Evolutionary conservation across 1,140 invertebrate species (phyloP), one percentile per base, ranked within the genome.

Genomic region (Drosophila ohnishii): DNA sequence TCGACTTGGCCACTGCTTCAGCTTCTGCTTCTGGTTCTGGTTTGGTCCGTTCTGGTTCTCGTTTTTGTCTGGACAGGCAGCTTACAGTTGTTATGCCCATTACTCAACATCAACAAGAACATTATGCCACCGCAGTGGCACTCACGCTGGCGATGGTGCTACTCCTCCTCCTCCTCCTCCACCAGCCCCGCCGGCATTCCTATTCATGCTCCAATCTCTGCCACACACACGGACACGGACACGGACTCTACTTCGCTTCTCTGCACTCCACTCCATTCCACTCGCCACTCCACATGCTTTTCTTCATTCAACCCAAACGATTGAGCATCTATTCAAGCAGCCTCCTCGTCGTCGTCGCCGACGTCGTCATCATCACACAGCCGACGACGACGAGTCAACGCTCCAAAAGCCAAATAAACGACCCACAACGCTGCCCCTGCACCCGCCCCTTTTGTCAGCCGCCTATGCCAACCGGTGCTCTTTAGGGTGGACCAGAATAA

Each of bases 91-190:
- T 88, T 87, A 87, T 87, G 67, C 84, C 83, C 84, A 87, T 87
- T 87, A 88, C 80, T 87, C 83, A 87, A 87, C 84, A 87, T 87
- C 84, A 87, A 87, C 83, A 87, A 87, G 83, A 87, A 87, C 83
- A 87, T 87, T 87, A 87, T 88, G 83, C 84, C 83, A 87, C 83
- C 85, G 73, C 75, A 75, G 56, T 73, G 80, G 62, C 82, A 85
- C 85, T 85, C 80, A 80, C 66, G 74, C 62, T 57, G 47, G 48
- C 55, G n/a, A 62, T 53, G 34, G 61, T 45, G 22, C 48, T 39
- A 9, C 69, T 56, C 32, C 70, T 51, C 56, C 30, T 32, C 53
- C 19, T 13, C 22, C 25, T 3, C 30, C 40, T 28, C 10, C 25
- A 16, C 39, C 34, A 55, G 13, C 51, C 51, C 51, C 34, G 34